These are phyloP conservation scores for Hylaeus anthracinus DNA, from an alignment of 1,140 invertebrate genomes.

Conservation along the genomic window DNA sequence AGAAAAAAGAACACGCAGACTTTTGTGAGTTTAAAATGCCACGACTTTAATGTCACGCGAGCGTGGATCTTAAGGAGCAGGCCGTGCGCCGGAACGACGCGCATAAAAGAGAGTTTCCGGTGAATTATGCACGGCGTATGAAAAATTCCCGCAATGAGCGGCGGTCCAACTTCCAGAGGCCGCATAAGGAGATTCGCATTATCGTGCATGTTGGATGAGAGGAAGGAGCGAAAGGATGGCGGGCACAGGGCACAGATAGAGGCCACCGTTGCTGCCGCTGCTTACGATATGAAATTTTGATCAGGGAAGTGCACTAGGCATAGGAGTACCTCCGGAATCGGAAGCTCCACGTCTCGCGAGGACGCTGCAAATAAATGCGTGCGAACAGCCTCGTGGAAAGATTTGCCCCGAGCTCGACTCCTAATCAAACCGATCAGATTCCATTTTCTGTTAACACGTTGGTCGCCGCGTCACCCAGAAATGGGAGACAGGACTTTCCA, in stretches of 20 bases:
- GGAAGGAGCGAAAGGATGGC: slow-evolving; percentile 19
- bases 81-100: slow-evolving; percentile 1
- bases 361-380: slow-evolving; percentile 21
- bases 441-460: not conserved
- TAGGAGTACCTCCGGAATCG: slow-evolving; percentile 51
- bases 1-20: too few relatives aligned
- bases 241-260: not conserved
- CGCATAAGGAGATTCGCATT: slow-evolving; percentile 72
- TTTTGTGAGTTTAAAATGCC: too few relatives aligned
- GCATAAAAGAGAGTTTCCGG: slow-evolving; percentile 52
- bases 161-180: slow-evolving; percentile 55
- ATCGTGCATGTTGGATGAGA: slow-evolving; percentile 67
- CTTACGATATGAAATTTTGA: slow-evolving; percentile 68
- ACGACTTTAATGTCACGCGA: too few relatives aligned
- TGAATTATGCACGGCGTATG: slow-evolving; percentile 68
- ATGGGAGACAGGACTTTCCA: too few relatives aligned
- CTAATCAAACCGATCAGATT: not conserved
- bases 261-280: not conserved
- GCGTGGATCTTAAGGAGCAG: not conserved
- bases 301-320: slow-evolving; percentile 50
- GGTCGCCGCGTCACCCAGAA: too few relatives aligned
- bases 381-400: slow-evolving; percentile 14
- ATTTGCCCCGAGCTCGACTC: not conserved
- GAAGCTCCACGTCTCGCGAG: slow-evolving; percentile 31
- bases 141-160: slow-evolving; percentile 63